Base-by-base conservation (phyloP, 2,797 vertebrate genomes). In the Pogoniulus pusillus region DNA sequence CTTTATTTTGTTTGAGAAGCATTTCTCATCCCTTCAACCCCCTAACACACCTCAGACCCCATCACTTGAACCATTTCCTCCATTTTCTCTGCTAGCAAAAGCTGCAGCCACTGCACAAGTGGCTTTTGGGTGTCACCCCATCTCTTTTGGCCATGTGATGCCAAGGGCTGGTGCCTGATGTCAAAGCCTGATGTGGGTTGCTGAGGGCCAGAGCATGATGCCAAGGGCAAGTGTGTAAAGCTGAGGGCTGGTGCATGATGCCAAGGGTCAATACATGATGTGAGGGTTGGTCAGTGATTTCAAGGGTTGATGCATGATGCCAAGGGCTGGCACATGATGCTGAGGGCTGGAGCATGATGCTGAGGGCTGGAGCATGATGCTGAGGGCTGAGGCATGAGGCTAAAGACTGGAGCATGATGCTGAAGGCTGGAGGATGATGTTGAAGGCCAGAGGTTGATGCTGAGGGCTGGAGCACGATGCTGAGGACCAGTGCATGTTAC, bases 11-110 rank as follows among this genome's bases (percentile, higher is more conserved):
- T 22, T 73, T 57, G 8, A 65, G 27, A 13, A 45, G 12, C 8
- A 9, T 45, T 49, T 69, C 39, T 24, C 20, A 24, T 0, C 2
- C 45, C 35, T 53, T 53, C 63, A 26, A 24, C 57, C 13, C 37
- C 35, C 35, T 12, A 7, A 19, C 0, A 0, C n/a, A 45, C 10
- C 10, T 53, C 7, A 0, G 71, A 7, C 15, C 7, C 71, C 32
- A 29, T 2, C n/a, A 17, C 23, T 57, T 58, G 47, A 7, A 54
- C 16, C 72, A 49, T 2, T 10, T 23, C 70, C 30, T 73, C 58
- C n/a, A 65, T 70, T 43, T 18, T 39, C 39, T 45, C 41, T 7
- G n/a, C 45, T 27, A 12, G 17, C 7, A 43, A 17, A 76, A 23
- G 7, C 57, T 51, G 22, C 68, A 24, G 47, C 57, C 4, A 0